Evolutionary conservation across 2,113 vertebrate species (phyloP).

Genomic region (Dipodomys stephensi): DNA sequence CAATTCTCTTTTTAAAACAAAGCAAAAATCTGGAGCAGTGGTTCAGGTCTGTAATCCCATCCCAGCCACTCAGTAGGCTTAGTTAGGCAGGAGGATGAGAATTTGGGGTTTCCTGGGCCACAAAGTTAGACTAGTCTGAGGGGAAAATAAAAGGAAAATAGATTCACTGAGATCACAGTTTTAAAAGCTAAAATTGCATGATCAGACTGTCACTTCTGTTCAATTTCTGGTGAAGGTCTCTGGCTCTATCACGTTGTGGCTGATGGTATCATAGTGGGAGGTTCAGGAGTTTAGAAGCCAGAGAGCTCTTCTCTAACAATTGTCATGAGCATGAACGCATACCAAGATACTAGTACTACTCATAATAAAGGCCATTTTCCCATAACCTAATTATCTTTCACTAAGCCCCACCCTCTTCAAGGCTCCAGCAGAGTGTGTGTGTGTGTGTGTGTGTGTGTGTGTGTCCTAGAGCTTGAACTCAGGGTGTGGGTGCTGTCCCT

Average conservation of each 20-base stretch:
- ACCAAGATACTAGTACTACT: neutral
- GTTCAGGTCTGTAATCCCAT: neutral
- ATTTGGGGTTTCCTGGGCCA: neutral
- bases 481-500: too few relatives aligned
- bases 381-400: neutral
- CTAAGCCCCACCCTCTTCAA: neutral
- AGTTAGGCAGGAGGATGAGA: neutral
- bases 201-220: too few relatives aligned
- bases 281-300: neutral
- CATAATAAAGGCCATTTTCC: neutral
- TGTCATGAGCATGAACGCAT: neutral
- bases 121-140: neutral
- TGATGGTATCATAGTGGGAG: neutral
- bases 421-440: too few relatives aligned
- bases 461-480: too few relatives aligned
- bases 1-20: neutral
- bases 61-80: neutral
- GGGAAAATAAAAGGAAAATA: neutral
- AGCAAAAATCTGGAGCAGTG: neutral
- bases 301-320: neutral
- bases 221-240: neutral
- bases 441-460: too few relatives aligned
- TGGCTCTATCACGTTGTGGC: neutral
- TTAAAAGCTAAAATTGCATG: neutral
- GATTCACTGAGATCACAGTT: neutral